Base-by-base conservation (phyloP, 2,113 vertebrate species). In the Istiophorus platypterus region DNA sequence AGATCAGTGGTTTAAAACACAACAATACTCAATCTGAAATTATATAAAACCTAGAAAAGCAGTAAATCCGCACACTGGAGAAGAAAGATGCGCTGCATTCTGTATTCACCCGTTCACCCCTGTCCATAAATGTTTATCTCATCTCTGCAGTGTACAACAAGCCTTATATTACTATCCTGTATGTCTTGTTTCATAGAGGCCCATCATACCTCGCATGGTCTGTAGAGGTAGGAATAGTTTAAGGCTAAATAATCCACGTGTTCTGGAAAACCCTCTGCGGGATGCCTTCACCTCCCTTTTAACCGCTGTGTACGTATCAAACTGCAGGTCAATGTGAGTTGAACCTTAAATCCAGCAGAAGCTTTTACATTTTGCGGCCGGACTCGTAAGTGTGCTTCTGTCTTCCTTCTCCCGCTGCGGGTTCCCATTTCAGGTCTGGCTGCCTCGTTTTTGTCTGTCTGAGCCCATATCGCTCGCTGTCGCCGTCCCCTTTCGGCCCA, bases 341-440 rank as follows among this genome's bases (percentile, higher is more conserved):
- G 74, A 84, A 85, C 86, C 54, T 65, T 80, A 63, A 88, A 73
- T 90, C 82, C 76, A 69, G 59, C 75, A 72, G 80, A 78, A 58
- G 64, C 86, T 82, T 88, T 86, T 85, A 76, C 79, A 65, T 85
- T 84, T 72, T 78, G 34, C 68, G 56, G 78, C 41, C 54, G 2
- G 65, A 74, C 67, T 82, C 57, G 27, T 56, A 54, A 64, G 68
- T 85, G 67, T 67, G 64, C 42, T 0, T 73, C 34, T 31, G 65
- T 34, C 31, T 2, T 41, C 13, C 17, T 24, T 11, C 37, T 42
- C 83, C 27, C 64, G 78, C 59, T 63, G 70, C 29, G 0, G 54
- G 42, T 84, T 80, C 82, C 76, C 70, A 78, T 75, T 82, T 88
- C 84, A 78, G 78, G 59, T 86, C 88, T 69, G 76, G 42, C 68